These are phyloP conservation scores for Drosophila novamexicana DNA, from an alignment of 1,140 invertebrate genomes.

Conservation along the genomic window DNA sequence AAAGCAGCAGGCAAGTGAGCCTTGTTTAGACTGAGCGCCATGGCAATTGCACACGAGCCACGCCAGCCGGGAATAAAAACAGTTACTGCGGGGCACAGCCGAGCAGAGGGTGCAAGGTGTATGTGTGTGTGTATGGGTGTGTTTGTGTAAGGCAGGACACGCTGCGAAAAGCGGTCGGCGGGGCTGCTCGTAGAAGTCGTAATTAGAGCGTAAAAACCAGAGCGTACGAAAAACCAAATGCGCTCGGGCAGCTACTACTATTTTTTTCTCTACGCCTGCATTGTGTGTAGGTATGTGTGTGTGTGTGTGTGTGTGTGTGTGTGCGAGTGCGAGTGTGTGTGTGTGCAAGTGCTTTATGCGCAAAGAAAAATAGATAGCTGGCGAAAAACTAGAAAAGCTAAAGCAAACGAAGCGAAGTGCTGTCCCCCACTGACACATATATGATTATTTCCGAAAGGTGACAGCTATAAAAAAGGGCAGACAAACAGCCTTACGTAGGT, in stretches of 20 bases:
- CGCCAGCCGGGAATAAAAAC: constrained; percentile 38
- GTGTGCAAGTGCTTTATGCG: constrained; percentile 71
- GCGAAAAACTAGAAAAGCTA: constrained; percentile 79
- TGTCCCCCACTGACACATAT: constrained; percentile 76
- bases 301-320: neutral
- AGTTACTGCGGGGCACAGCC: constrained; percentile 27
- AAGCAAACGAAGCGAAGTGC: constrained; percentile 79
- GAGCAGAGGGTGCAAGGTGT: neutral
- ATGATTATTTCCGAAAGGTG: constrained; percentile 83
- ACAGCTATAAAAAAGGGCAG: constrained; percentile 76
- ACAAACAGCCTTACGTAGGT: constrained; percentile 31
- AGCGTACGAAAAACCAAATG: constrained; percentile 81
- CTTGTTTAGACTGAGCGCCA: constrained; percentile 78
- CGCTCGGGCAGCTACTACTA: constrained; percentile 76
- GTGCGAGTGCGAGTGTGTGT: constrained; percentile 16
- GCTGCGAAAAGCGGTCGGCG: constrained; percentile 3
- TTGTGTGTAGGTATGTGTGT: constrained; percentile 42
- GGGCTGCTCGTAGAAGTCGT: constrained; percentile 67
- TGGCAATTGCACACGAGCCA: constrained; percentile 74
- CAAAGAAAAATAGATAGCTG: constrained; percentile 78
- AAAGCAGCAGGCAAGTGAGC: constrained; percentile 77
- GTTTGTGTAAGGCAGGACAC: constrained; percentile 6
- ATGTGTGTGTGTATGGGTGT: neutral
- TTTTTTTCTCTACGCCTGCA: constrained; percentile 57
- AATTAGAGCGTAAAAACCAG: constrained; percentile 83